Evolutionary conservation across 1,140 invertebrate species (phyloP).

Genomic region (Oreohelix idahoensis): DNA sequence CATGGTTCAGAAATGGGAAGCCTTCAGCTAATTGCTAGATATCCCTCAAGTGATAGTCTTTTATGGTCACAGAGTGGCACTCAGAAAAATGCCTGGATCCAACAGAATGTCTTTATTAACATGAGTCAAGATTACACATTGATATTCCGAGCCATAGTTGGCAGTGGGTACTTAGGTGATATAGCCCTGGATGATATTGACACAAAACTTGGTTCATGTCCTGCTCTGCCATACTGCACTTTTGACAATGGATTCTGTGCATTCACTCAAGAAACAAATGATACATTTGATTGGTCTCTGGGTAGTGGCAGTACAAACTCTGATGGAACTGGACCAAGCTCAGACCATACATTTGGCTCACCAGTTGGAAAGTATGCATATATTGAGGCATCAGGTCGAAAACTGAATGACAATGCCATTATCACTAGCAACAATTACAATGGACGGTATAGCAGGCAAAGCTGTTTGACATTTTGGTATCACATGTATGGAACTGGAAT

Average conservation of each 20-base stretch:
- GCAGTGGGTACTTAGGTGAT: constrained; percentile 52
- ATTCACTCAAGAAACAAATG: constrained; percentile 82
- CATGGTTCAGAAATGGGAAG: constrained; percentile 75
- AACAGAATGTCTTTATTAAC: constrained; percentile 45
- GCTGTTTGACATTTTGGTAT: constrained; percentile 74
- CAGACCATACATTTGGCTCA: constrained; percentile 57
- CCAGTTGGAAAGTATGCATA: constrained; percentile 62
- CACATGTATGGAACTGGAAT: constrained; percentile 82
- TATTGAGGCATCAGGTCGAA: constrained; percentile 61
- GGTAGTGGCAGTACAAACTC: constrained; percentile 74
- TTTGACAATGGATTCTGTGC: constrained; percentile 84
- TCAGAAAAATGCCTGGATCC: constrained; percentile 60
- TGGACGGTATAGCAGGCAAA: constrained; percentile 42
- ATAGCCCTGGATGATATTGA: constrained; percentile 68
- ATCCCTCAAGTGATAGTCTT: constrained; percentile 33
- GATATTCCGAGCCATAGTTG: constrained; percentile 47
- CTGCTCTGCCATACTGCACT: constrained; percentile 76
- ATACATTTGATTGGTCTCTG: constrained; percentile 83
- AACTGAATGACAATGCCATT: constrained; percentile 57
- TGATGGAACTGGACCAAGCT: constrained; percentile 55
- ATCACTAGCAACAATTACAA: constrained; percentile 51
- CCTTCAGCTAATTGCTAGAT: constrained; percentile 57
- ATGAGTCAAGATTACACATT: constrained; percentile 52
- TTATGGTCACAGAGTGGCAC: constrained; percentile 45
- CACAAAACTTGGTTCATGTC: constrained; percentile 58